A percentile compares a stretch with the other conserved stretches of the same genome.
Conservation (phyloP, 2,113 vertebrate species). For the Gracilinanus agilis region DNA sequence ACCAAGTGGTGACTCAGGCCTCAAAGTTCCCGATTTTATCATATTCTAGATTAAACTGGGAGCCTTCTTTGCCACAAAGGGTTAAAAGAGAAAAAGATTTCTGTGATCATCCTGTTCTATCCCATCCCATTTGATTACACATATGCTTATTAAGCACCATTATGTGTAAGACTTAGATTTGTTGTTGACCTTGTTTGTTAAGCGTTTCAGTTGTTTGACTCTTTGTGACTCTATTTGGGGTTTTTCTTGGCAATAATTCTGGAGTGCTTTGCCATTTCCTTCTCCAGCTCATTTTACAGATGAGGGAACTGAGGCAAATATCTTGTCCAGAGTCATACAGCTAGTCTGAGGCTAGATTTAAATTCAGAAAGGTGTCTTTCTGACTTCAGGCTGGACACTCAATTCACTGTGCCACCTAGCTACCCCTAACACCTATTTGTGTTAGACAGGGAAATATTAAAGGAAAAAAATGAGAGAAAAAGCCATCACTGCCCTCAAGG, state of each 20-base stretch:
- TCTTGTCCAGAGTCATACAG: too few species aligned
- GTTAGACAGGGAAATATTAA: background rate
- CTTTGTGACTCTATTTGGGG: too few species aligned
- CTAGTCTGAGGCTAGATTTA: too few species aligned
- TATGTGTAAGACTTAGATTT: background rate
- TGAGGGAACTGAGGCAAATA: too few species aligned
- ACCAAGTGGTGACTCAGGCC: background rate
- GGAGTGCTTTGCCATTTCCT: too few species aligned
- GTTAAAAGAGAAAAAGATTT: background rate
- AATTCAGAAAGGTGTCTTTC: too few species aligned
- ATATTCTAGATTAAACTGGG: background rate
- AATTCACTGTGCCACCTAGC: too few species aligned
- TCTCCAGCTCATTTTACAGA: too few species aligned
- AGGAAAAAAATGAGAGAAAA: background rate
- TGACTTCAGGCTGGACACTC: too few species aligned
- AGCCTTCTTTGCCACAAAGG: background rate
- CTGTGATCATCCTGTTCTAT: background rate
- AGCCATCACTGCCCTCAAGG: background rate
- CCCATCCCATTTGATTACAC: background rate
- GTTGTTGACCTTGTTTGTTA: too few species aligned
- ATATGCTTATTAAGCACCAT: background rate
- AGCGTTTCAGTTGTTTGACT: too few species aligned
- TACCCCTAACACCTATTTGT: background rate
- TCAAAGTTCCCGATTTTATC: background rate
- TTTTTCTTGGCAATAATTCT: too few species aligned